These are phyloP conservation scores for Channa striata DNA, from an alignment of 2,797 vertebrate species.

Conservation along the genomic window DNA sequence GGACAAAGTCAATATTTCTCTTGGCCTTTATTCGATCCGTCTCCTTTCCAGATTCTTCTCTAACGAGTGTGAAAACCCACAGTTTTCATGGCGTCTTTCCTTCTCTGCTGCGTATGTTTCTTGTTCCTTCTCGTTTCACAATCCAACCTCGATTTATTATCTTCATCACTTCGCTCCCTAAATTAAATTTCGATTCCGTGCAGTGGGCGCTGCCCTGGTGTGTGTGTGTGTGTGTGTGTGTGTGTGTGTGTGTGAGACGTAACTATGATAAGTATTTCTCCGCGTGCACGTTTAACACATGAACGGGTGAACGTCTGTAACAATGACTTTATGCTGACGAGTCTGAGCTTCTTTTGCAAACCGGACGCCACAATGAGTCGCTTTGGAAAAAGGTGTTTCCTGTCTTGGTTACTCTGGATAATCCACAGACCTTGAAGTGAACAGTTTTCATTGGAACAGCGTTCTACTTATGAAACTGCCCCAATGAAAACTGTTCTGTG, in stretches of 20 bases:
- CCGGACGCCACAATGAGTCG: too few relatives aligned
- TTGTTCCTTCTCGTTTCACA: not conserved
- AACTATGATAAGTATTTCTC: too few relatives aligned
- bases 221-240: not conserved
- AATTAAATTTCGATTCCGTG: not conserved
- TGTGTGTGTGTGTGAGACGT: not conserved
- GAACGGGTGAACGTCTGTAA: constrained; percentile 6
- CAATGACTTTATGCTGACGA: not conserved
- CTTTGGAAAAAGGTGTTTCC: not conserved
- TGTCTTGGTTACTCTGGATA: not conserved
- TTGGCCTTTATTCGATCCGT: too few relatives aligned
- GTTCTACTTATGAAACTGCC: not conserved
- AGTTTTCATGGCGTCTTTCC: not conserved
- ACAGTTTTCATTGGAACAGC: constrained; percentile 2
- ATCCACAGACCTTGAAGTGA: not conserved
- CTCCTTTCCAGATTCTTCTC: not conserved
- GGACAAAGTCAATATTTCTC: not conserved
- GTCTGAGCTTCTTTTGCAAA: too few relatives aligned
- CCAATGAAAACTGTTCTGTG: constrained; percentile 2
- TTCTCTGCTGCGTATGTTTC: not conserved
- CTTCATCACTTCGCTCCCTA: not conserved
- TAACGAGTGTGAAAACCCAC: too few relatives aligned
- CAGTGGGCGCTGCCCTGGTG: not conserved
- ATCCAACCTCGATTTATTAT: not conserved
- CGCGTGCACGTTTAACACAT: too few relatives aligned